Conservation (phyloP, 2,113 vertebrate species). For the Erpornis zantholeuca region DNA sequence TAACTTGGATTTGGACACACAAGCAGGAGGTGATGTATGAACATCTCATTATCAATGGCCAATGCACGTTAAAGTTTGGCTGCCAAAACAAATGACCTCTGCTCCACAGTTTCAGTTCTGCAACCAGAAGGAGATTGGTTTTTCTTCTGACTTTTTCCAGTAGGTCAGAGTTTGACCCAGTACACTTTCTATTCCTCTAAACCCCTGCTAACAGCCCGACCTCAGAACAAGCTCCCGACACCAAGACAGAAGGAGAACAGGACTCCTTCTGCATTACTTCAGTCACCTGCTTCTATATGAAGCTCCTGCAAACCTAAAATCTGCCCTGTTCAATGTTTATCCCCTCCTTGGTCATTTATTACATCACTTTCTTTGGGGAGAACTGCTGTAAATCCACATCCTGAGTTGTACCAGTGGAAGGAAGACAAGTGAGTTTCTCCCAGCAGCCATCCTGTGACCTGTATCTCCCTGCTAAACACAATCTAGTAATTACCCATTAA, state of each 20-base stretch:
- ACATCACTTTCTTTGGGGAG: background rate
- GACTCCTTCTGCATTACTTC: background rate
- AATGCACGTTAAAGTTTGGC: background rate
- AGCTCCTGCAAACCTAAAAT: background rate
- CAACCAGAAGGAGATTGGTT: background rate
- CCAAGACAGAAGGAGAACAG: background rate
- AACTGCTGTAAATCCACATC: background rate
- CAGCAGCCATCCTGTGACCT: background rate
- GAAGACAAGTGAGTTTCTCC: background rate
- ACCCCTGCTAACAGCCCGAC: background rate
- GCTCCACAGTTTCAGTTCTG: conserved; percentile 25
- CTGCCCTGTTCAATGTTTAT: background rate
- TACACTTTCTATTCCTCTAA: conserved; percentile 40
- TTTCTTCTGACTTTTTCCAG: conserved; percentile 1
- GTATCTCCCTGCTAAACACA: background rate
- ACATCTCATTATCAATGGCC: background rate
- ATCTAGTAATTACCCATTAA: conserved; percentile 47
- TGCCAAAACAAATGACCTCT: background rate
- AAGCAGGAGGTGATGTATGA: background rate
- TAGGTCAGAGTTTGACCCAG: background rate
- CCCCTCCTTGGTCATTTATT: background rate
- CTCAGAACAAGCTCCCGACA: background rate
- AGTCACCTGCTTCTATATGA: background rate
- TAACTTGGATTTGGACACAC: background rate
- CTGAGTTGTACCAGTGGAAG: background rate